A percentile compares a stretch with the other conserved stretches of the same genome.
Conservation (phyloP, 2,797 vertebrate species). For the Gymnothorax reevesii region DNA sequence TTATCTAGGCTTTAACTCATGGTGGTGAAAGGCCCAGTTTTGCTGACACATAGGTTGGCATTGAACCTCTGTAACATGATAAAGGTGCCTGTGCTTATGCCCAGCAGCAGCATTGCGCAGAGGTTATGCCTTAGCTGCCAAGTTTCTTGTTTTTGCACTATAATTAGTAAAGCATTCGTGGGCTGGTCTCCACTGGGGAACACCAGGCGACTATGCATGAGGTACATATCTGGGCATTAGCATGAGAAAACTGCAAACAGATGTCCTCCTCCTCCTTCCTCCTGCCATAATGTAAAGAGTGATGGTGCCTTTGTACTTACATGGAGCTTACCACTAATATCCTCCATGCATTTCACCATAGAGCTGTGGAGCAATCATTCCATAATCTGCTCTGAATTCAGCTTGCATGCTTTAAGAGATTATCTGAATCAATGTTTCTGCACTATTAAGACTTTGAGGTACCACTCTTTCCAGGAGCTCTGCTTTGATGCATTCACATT, state of each 20-base stretch:
- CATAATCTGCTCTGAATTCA: slow-evolving; percentile 10
- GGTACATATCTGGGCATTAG: not conserved
- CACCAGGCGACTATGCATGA: not conserved
- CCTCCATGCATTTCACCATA: slow-evolving; percentile 5
- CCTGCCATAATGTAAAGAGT: not conserved
- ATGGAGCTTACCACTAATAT: not conserved
- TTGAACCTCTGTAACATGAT: not conserved
- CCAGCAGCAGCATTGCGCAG: not conserved
- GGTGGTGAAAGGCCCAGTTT: not conserved
- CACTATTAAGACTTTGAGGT: not conserved
- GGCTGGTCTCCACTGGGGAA: not conserved
- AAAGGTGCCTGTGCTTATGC: not conserved
- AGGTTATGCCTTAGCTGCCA: not conserved
- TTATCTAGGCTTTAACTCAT: not conserved
- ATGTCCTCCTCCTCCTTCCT: not conserved
- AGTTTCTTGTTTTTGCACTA: not conserved
- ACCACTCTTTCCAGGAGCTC: not conserved
- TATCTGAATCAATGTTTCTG: not conserved
- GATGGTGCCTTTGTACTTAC: not conserved
- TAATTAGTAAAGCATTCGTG: not conserved
- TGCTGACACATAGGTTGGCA: not conserved
- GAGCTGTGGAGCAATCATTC: not conserved
- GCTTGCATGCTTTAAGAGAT: not conserved
- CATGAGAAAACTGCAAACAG: not conserved
- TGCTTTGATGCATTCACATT: not conserved